Base-by-base conservation (phyloP, 2,888 invertebrate species). In the Leptura quadrifasciata region DNA sequence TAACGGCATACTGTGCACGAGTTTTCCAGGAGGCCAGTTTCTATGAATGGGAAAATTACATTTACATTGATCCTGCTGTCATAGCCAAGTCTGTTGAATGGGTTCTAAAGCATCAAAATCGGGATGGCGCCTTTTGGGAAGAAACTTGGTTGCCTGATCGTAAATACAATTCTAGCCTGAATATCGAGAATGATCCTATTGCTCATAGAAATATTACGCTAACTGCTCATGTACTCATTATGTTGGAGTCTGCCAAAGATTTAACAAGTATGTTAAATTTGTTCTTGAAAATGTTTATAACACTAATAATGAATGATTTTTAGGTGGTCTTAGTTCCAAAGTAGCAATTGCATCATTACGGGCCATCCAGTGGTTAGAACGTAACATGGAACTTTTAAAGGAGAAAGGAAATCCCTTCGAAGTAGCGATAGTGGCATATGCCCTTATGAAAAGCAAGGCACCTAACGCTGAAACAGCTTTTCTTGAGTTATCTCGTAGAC, bases 1-100 rank as follows among this genome's bases (percentile, higher is more conserved):
- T 98, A 80, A 98, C 98, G 0, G 95, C 98, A 0, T 98, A 96
- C 89, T 96, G 96, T 85, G 95, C 96, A 0, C 92, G 96, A 80
- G 93, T 96, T 65, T 94, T 98, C 88, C 95, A 97, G 88, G 96
- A 97, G 86, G 98, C 97, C 0, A 95, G 95, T 52, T 97, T 97
- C 89, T 97, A 97, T 85, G 98, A 98, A 88, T 98, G 98, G 98
- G 98, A 98, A 90, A 97, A 97, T 88, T 97, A 94, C 86, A 94
- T 98, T 72, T 98, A 96, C 89, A 97, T 98, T 80, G 98, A 98
- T 88, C 95, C 97, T 0, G 91, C 93, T 58, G 95, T 97, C 80
- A 96, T 98, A 83, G 93, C 95, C 4, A 94, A 94, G 87, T 94
- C 98, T 0, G 95, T 97, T 1, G 91, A 93, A 0, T 98, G 97